A percentile compares a stretch with the other conserved stretches of the same genome.
Evolutionary conservation across 2,888 invertebrate genomes (phyloP).

Genomic region (Torymus texanus): DNA sequence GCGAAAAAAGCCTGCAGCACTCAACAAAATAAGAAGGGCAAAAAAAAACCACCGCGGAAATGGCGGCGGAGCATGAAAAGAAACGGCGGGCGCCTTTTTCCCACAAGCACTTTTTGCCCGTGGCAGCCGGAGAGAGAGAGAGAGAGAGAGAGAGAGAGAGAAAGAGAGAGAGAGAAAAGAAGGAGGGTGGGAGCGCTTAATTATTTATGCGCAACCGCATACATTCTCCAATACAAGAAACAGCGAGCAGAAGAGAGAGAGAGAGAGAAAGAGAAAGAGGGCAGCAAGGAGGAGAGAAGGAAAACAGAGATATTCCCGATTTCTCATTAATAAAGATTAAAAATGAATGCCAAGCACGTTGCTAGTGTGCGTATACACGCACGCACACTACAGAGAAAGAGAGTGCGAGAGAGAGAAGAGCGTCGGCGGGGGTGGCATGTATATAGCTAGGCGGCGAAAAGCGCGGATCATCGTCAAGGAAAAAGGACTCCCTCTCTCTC

Average conservation of each 20-base stretch:
- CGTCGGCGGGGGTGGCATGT: too few relatives aligned
- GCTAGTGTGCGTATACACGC: too few relatives aligned
- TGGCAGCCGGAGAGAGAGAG: neutral
- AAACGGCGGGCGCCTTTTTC: neutral
- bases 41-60: neutral
- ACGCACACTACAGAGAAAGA: neutral
- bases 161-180: too few relatives aligned
- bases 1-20: too few relatives aligned
- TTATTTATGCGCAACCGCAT: neutral
- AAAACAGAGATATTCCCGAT: neutral
- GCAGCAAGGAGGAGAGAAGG: neutral
- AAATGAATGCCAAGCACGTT: conserved; percentile 10
- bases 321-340: conserved; percentile 36
- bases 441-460: neutral
- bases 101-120: neutral
- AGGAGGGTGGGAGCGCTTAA: neutral
- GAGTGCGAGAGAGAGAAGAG: neutral
- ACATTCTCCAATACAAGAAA: neutral
- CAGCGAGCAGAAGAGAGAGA: neutral
- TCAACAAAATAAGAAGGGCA: neutral
- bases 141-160: too few relatives aligned
- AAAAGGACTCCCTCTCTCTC: conserved; percentile 22
- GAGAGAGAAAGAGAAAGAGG: neutral
- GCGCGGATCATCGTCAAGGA: conserved; percentile 7
- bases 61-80: too few relatives aligned